Percentiles rank a stretch among this genome's conserved stretches.
These are phyloP conservation scores for Lepeophtheirus nordmannii DNA, from an alignment of 2,888 invertebrate genomes.

Conservation along the genomic window DNA sequence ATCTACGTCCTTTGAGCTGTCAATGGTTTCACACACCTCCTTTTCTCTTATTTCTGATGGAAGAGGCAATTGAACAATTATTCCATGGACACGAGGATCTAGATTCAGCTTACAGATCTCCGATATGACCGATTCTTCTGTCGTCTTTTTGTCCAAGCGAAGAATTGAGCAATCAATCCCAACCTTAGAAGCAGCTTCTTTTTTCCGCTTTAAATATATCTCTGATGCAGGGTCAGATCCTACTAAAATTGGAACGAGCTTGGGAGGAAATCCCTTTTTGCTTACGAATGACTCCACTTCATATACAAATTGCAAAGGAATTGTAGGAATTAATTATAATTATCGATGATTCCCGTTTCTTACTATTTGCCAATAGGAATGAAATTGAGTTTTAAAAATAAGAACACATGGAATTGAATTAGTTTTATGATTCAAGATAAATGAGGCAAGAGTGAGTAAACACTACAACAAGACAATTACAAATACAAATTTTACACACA, in stretches of 20 bases:
- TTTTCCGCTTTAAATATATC: conserved; percentile 14
- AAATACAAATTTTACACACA: too few relatives aligned
- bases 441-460: too few relatives aligned
- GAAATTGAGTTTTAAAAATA: too few relatives aligned
- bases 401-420: too few relatives aligned
- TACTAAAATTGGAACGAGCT: conserved; percentile 18
- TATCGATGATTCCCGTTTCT: too few relatives aligned
- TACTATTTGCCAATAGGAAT: too few relatives aligned
- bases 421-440: too few relatives aligned
- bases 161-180: background rate
- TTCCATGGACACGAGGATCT: conserved; percentile 18
- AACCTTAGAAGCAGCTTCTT: background rate
- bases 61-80: conserved; percentile 22
- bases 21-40: conserved; percentile 16
- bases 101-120: conserved; percentile 6
- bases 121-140: background rate
- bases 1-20: conserved; percentile 19
- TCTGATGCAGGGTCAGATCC: conserved; percentile 5
- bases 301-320: too few relatives aligned
- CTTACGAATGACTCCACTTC: too few relatives aligned
- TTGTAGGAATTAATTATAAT: too few relatives aligned
- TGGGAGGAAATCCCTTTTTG: background rate
- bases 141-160: background rate
- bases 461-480: too few relatives aligned
- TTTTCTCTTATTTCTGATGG: conserved; percentile 1